These are phyloP conservation scores for Tortrix viridana DNA, from an alignment of 2,888 invertebrate genomes.

Conservation along the genomic window DNA sequence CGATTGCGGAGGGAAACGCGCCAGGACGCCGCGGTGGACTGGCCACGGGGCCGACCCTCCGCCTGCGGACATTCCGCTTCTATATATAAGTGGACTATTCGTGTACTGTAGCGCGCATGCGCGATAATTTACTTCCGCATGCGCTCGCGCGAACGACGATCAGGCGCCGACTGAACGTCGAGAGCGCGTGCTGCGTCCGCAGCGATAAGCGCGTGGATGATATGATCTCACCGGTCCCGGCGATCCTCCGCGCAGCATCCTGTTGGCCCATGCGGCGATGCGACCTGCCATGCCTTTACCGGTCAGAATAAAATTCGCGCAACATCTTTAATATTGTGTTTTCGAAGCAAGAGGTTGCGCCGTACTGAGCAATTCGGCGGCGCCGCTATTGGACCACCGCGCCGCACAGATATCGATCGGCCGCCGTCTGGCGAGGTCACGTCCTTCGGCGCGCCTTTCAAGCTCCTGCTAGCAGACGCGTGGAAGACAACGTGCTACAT, in stretches of 20 bases:
- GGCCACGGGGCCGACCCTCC: constrained; percentile 90
- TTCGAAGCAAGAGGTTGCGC: constrained; percentile 68
- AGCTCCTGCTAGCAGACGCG: constrained; percentile 51
- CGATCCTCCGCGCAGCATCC: constrained; percentile 78
- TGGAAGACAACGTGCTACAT: constrained; percentile 21
- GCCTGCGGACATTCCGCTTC: constrained; percentile 80
- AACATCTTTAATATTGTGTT: constrained; percentile 54
- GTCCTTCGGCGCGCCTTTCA: constrained; percentile 82
- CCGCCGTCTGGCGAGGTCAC: constrained; percentile 76
- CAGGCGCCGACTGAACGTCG: constrained; percentile 77
- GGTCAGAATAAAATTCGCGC: constrained; percentile 45
- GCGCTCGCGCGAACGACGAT: constrained; percentile 79
- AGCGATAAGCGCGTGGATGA: constrained; percentile 77
- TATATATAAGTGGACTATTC: constrained; percentile 83
- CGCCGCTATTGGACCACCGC: constrained; percentile 59
- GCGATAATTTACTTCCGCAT: constrained; percentile 81
- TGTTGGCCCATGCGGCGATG: constrained; percentile 73
- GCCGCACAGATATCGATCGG: constrained; percentile 74
- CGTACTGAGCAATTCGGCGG: constrained; percentile 68
- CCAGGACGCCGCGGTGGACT: constrained; percentile 85
- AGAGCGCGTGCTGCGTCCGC: constrained; percentile 54
- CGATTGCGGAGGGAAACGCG: constrained; percentile 72
- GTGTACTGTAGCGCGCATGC: constrained; percentile 78
- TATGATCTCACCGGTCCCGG: constrained; percentile 81
- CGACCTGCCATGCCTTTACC: constrained; percentile 64